phyloP scores from a whole-genome alignment of 2,888 invertebrate species.

The Agrotis clavis region DNA sequence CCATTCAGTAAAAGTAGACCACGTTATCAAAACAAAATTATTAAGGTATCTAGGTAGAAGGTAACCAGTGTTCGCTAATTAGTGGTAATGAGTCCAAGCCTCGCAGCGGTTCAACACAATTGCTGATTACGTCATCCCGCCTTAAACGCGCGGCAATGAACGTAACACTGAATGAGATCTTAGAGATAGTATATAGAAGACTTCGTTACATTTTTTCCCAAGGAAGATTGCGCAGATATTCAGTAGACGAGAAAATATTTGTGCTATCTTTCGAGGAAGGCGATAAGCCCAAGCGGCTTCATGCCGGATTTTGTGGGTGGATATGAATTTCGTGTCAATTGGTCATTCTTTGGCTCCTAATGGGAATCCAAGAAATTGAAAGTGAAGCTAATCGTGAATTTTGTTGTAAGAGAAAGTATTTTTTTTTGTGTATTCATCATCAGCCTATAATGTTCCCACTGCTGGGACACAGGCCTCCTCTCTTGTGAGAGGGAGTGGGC shows the following conservation, averaged over 20 bases:
- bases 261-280: slow-evolving; percentile 40
- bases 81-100: slow-evolving; percentile 71
- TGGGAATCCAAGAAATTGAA: neutral
- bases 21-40: slow-evolving; percentile 54
- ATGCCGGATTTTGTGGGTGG: neutral
- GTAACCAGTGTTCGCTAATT: slow-evolving; percentile 73
- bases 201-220: slow-evolving; percentile 47
- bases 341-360: neutral
- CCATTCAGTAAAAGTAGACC: slow-evolving; percentile 54
- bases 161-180: slow-evolving; percentile 61
- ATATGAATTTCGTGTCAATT: neutral
- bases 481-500: too few species aligned
- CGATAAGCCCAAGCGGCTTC: slow-evolving; percentile 11
- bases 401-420: too few species aligned
- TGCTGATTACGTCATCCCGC: slow-evolving; percentile 70
- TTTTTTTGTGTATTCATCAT: too few species aligned
- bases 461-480: too few species aligned
- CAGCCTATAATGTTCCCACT: too few species aligned
- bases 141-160: slow-evolving; percentile 62
- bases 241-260: slow-evolving; percentile 44
- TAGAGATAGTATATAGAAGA: slow-evolving; percentile 47
- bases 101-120: slow-evolving; percentile 69
- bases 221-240: slow-evolving; percentile 39
- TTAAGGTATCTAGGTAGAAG: slow-evolving; percentile 64
- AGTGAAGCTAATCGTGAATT: neutral